These are phyloP conservation scores for Anas platyrhynchos DNA, from an alignment of 2,113 vertebrate species.

Conservation along the genomic window DNA sequence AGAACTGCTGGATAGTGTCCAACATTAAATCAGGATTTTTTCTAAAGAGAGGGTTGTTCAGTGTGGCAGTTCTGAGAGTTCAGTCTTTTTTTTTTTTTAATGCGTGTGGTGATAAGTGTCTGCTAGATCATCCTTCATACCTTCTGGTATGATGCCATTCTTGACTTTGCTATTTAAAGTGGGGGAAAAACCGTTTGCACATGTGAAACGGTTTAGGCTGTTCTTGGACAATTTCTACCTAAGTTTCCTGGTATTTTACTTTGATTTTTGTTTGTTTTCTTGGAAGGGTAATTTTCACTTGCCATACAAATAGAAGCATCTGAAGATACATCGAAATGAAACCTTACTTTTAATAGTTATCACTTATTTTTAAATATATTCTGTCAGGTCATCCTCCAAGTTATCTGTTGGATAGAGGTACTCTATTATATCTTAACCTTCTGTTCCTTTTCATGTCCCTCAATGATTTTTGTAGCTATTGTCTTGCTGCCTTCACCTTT, in stretches of 20 bases:
- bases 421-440: slow-evolving; percentile 1
- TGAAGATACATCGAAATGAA: slow-evolving; percentile 19
- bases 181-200: not conserved
- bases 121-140: slow-evolving; percentile 44
- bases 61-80: not conserved
- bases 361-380: not conserved
- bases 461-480: not conserved
- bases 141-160: slow-evolving; percentile 37
- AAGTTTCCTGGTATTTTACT: slow-evolving; percentile 14
- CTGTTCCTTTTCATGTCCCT: not conserved
- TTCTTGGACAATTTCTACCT: not conserved
- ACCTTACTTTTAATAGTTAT: not conserved
- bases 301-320: not conserved
- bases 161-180: slow-evolving; percentile 20
- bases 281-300: not conserved
- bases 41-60: not conserved
- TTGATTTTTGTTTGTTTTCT: not conserved
- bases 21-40: slow-evolving; percentile 21
- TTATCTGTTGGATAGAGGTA: not conserved
- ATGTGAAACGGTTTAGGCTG: not conserved
- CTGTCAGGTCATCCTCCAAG: not conserved
- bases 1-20: slow-evolving; percentile 22
- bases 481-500: not conserved
- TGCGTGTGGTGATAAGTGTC: slow-evolving; percentile 42
- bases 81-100: not conserved